Conservation (phyloP, 2,797 vertebrate genomes). For the Helicolenus hilgendorfi region DNA sequence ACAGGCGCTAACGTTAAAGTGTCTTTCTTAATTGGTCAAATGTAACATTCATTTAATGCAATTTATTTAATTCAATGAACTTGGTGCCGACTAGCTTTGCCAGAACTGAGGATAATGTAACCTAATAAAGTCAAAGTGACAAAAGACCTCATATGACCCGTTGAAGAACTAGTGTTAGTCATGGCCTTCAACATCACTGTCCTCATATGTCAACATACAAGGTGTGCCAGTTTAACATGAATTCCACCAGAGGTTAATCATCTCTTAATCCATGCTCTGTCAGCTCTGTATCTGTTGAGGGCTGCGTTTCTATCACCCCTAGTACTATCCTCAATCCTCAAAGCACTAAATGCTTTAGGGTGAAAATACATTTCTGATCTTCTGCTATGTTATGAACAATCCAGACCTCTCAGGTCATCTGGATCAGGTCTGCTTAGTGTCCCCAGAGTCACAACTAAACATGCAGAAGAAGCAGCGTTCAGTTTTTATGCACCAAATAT, state of each 20-base stretch:
- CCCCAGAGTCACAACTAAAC: no score
- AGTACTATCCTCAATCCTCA: no score
- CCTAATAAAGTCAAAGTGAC: neutral
- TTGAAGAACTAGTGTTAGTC: neutral
- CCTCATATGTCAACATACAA: neutral
- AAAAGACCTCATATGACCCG: slow-evolving; percentile 22
- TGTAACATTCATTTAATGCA: neutral
- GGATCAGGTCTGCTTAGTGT: no score
- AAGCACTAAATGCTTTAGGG: no score
- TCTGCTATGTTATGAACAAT: no score
- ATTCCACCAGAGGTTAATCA: slow-evolving; percentile 7
- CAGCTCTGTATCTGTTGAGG: neutral
- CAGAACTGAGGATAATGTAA: neutral
- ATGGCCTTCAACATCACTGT: neutral
- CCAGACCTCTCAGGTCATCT: no score
- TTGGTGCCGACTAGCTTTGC: neutral
- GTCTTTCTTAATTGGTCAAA: neutral
- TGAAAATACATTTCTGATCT: no score
- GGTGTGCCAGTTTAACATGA: neutral
- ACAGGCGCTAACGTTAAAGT: slow-evolving; percentile 8
- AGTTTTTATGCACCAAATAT: no score
- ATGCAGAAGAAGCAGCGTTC: no score
- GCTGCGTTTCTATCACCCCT: neutral
- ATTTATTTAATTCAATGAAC: neutral
- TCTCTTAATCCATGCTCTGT: neutral